Evolutionary conservation across 92 coral and sea anemone genomes (phyloP), one percentile per base, ranked within the genome.

Genomic region (Palythoa grandis): DNA sequence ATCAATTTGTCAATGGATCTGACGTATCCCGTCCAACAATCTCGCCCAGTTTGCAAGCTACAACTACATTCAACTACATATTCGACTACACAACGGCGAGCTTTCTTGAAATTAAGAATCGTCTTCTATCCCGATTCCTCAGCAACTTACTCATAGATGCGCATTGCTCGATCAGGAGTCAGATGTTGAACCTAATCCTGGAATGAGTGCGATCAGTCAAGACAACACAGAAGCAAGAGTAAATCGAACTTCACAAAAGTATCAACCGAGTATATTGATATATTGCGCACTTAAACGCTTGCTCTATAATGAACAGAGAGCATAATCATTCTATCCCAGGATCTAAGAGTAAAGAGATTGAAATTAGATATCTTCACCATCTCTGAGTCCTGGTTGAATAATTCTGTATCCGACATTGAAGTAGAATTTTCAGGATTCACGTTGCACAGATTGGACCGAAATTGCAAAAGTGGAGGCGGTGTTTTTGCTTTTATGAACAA

Each of bases 281-380:
- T n/a, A n/a, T n/a, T n/a, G n/a, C 54, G 11, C 54, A 52, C 54
- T 52, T 87, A 78, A 87, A 87, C 65, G 71, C 37, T 76, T 65
- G 86, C 85, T 78, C 86, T 12, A 78, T 87, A 61, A 78, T 29
- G 77, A 87, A 87, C 35, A 87, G 86, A 87, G 78, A 78, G 65
- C 89, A 78, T 25, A 11, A 68, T 60, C 35, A 29, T 65, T 87
- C 69, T 38, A 78, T 23, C 58, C 84, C 40, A 78, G 70, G 69
- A 78, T 29, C 35, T 29, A 29, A 1, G 0, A 54, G 77, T 68
- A 39, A 76, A 40, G 76, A 87, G 78, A 60, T 20, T 77, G 24
- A 69, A 78, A 70, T 70, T 76, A 37, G 89, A 87, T 54, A 87
- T 87, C 52, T 48, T 87, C 40, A 87, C 89, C 48, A 78, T 87